Evolutionary conservation across 2,113 vertebrate species (phyloP).

Genomic region (Falcunculus frontatus): DNA sequence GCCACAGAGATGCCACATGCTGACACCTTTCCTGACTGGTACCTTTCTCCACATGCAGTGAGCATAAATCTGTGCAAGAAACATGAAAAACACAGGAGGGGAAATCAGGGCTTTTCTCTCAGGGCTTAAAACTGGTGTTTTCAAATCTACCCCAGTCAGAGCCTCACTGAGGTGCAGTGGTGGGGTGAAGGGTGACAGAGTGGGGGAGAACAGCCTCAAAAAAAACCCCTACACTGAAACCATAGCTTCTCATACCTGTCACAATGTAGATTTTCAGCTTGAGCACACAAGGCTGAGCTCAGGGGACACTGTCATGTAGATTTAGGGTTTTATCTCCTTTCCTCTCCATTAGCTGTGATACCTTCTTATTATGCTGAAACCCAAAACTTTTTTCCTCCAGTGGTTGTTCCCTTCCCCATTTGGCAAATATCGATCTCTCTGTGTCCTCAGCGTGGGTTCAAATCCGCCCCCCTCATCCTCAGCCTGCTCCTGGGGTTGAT

Average conservation of each 20-base stretch:
- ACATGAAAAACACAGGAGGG: neutral
- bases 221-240: neutral
- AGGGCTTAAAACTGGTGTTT: neutral
- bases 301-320: slow-evolving; percentile 48
- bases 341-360: slow-evolving; percentile 34
- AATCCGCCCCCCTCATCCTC: neutral
- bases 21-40: neutral
- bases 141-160: neutral
- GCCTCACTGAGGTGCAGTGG: neutral
- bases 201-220: neutral
- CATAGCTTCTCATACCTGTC: slow-evolving; percentile 24
- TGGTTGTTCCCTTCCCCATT: neutral
- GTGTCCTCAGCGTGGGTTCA: neutral
- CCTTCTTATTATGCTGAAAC: neutral
- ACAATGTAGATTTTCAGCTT: slow-evolving; percentile 11
- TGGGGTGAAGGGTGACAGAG: neutral
- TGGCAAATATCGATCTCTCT: neutral
- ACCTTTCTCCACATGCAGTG: neutral
- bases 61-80: neutral
- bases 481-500: neutral
- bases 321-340: slow-evolving; percentile 32
- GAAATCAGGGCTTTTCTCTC: neutral
- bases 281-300: slow-evolving; percentile 36
- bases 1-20: rapidly evolving
- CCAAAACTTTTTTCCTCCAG: neutral